phyloP scores from a whole-genome alignment of 2,113 vertebrate genomes.

The Dasyurus viverrinus region DNA sequence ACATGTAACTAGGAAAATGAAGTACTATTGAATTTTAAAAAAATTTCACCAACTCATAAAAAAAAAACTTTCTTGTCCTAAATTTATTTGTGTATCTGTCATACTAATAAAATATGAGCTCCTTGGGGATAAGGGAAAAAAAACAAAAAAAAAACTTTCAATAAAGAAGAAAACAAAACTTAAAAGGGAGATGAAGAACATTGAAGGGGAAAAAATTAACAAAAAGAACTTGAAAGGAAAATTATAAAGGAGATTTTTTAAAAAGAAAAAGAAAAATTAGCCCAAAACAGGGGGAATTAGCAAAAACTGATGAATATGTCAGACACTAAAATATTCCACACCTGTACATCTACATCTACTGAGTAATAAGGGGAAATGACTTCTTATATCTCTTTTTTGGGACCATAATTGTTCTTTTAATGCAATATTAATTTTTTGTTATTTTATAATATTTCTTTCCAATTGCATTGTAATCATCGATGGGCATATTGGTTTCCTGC shows the following conservation, averaged over 20 bases:
- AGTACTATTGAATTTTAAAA: too few relatives aligned
- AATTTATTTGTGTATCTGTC: too few relatives aligned
- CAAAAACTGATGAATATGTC: not conserved
- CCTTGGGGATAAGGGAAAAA: too few relatives aligned
- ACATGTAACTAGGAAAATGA: too few relatives aligned
- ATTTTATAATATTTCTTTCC: not conserved
- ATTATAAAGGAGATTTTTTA: too few relatives aligned
- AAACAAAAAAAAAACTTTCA: too few relatives aligned
- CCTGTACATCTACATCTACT: not conserved
- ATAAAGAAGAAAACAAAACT: not conserved
- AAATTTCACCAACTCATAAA: too few relatives aligned
- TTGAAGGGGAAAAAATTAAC: too few relatives aligned
- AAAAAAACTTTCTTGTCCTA: too few relatives aligned
- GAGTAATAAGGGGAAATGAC: not conserved
- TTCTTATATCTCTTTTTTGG: not conserved
- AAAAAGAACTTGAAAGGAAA: too few relatives aligned
- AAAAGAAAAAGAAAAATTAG: not conserved
- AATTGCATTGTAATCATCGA: not conserved
- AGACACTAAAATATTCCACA: not conserved
- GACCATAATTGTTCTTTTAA: not conserved
- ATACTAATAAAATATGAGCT: too few relatives aligned
- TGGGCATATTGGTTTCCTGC: not conserved
- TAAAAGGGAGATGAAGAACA: not conserved
- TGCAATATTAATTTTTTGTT: not conserved
- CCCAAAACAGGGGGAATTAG: not conserved